Evolutionary conservation across 92 coral and sea anemone species (phyloP), one percentile per base, ranked within the genome.

Genomic region (Galaxea fascicularis): DNA sequence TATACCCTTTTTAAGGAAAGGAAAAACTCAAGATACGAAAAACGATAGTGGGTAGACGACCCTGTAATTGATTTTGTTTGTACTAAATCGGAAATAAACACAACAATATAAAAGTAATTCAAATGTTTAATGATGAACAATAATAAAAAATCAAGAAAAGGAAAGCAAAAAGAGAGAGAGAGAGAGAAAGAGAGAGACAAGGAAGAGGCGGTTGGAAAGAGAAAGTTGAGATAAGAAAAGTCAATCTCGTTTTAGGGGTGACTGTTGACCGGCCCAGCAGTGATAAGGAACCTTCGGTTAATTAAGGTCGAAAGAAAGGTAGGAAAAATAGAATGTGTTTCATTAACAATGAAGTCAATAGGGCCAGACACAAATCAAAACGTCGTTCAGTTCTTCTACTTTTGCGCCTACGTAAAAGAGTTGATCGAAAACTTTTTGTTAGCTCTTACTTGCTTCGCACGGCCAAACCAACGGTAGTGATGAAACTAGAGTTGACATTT

Each of bases 251-350:
- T 11, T 8, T 22, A 17, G 10, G 71, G 51, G 45, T 27, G 22
- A 56, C 77, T 57, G 86, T 71, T 69, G 86, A 82, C 86, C 86
- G 78, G 86, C 78, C 69, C 86, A n/a, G 22, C 18, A 4, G 20
- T 10, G 10, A 52, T 4, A 20, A 9, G 52, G 8, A 57, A 8
- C 21, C n/a, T 57, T 3, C 21, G 63, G 24, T 24, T 6, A 24
- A 60, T 20, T 57, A 8, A 17, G 63, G 63, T 35, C 41, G 41
- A 35, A 35, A 35, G 41, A 35, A 35, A 2, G 6, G 41, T 6
- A 35, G 41, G 3, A 35, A 35, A 35, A 49, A 49, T 15, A 4
- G 17, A 49, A 15, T 15, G 56, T 10, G 56, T 49, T 15, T 9
- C 56, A 49, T 49, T 49, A 15, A 49, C 13, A 49, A 49, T 49